Evolutionary conservation across 2,888 invertebrate species (phyloP).

Genomic region (Gerris lacustris): DNA sequence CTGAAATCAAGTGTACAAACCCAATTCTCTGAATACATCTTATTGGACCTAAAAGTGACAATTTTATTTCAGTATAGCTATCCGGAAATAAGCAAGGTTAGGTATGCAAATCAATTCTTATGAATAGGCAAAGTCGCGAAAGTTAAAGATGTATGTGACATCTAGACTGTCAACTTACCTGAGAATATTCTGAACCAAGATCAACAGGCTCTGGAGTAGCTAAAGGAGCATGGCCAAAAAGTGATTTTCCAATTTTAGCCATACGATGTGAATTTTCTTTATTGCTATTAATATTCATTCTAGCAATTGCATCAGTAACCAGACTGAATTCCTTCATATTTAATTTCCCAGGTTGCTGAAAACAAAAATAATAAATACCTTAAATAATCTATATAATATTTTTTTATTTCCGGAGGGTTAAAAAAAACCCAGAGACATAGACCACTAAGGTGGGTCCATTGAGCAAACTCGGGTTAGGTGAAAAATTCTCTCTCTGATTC

Average conservation of each 20-base stretch:
- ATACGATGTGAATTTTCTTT: slow-evolving; percentile 34
- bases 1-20: too few relatives aligned
- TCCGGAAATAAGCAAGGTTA: too few relatives aligned
- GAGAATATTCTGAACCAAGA: slow-evolving; percentile 60
- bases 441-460: too few relatives aligned
- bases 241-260: slow-evolving; percentile 37
- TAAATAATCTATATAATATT: too few relatives aligned
- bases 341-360: slow-evolving; percentile 74
- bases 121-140: too few relatives aligned
- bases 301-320: slow-evolving; percentile 72
- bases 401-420: slow-evolving; percentile 9
- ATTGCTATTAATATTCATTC: slow-evolving; percentile 49
- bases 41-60: too few relatives aligned
- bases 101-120: too few relatives aligned
- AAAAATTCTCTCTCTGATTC: too few relatives aligned
- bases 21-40: too few relatives aligned
- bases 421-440: neutral
- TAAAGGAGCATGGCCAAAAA: slow-evolving; percentile 56
- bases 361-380: slow-evolving; percentile 13
- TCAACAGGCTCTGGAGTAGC: slow-evolving; percentile 66
- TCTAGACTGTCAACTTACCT: slow-evolving; percentile 36
- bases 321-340: slow-evolving; percentile 80
- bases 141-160: neutral
- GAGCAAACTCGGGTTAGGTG: too few relatives aligned
- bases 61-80: too few relatives aligned